phyloP scores from a whole-genome alignment of 2,888 invertebrate genomes.

The Drosophila putrida region DNA sequence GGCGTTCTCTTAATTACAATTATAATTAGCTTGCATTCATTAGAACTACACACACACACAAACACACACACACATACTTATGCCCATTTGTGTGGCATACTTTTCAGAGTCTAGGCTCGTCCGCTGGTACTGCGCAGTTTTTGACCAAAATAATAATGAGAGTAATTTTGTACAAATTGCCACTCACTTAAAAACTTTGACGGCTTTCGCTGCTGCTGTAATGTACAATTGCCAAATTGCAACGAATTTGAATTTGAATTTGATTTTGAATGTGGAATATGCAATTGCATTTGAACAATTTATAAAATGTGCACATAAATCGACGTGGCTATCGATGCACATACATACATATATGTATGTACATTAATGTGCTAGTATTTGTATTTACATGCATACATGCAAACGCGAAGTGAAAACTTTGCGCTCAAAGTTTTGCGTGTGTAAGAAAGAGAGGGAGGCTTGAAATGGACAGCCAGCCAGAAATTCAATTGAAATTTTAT shows the following conservation, averaged over 20 bases:
- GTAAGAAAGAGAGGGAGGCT: neutral
- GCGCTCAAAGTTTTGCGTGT: slow-evolving; percentile 30
- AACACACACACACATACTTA: neutral
- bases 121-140: slow-evolving; percentile 3
- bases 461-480: slow-evolving; percentile 8
- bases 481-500: slow-evolving; percentile 70
- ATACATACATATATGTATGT: neutral
- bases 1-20: slow-evolving; percentile 27
- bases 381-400: slow-evolving; percentile 12
- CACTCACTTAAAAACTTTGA: slow-evolving; percentile 49
- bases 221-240: slow-evolving; percentile 32
- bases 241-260: slow-evolving; percentile 14
- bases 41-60: slow-evolving; percentile 8
- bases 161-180: slow-evolving; percentile 47
- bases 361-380: slow-evolving; percentile 8
- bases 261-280: slow-evolving; percentile 24
- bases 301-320: slow-evolving; percentile 34
- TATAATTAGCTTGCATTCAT: slow-evolving; percentile 38
- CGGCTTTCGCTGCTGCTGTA: slow-evolving; percentile 13
- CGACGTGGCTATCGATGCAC: slow-evolving; percentile 14
- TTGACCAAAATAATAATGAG: slow-evolving; percentile 29
- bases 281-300: slow-evolving; percentile 28
- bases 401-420: neutral
- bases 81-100: neutral
- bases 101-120: slow-evolving; percentile 1